Evolutionary conservation across 1,140 invertebrate species (phyloP), one percentile per base, ranked within the genome.

Genomic region (Calliopsis andreniformis): DNA sequence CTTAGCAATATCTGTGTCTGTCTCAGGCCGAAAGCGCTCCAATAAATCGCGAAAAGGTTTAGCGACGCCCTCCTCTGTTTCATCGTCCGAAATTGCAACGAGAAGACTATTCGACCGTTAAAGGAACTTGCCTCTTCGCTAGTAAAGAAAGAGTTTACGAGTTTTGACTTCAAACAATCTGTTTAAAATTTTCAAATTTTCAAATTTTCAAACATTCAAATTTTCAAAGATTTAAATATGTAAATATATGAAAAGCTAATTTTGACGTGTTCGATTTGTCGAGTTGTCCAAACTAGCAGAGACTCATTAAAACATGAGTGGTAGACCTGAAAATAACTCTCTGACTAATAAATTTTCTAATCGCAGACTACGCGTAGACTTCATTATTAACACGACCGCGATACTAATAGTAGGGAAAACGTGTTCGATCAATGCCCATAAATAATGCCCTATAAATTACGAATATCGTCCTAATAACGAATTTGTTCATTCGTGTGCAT

Each of bases 381-480:
- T 14, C 30, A 64, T 64, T 42, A 39, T 53, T 14, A 25, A 66
- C 28, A 66, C 1, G 16, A 3, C 7, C n/a, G n/a, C 4, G 23
- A 8, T 23, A 43, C 18, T 16, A 16, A 58, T 18, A 25, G 16
- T 1, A n/a, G 3, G 12, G 28, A 62, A 63, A 1, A 43, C 39
- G 3, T 14, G 8, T 53, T n/a, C 18, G 28, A 42, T 78, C 58
- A 51, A 78, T 66, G 23, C 66, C n/a, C n/a, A n/a, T n/a, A n/a
- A n/a, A n/a, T n/a, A n/a, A n/a, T 4, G 8, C 0, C 23, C 12
- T 32, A 23, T 55, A 42, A 68, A 68, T 68, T 55, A 53, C 32
- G 25, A 5, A 10, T 10, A 35, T n/a, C 7, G 8, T 56, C 3
- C 35, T 45, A 61, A 35, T 79, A 80, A 78, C 47, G 25, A 45